A percentile compares a stretch with the other conserved stretches of the same genome.
Evolutionary conservation across 2,797 vertebrate species (phyloP).

Genomic region (Microhierax caerulescens): DNA sequence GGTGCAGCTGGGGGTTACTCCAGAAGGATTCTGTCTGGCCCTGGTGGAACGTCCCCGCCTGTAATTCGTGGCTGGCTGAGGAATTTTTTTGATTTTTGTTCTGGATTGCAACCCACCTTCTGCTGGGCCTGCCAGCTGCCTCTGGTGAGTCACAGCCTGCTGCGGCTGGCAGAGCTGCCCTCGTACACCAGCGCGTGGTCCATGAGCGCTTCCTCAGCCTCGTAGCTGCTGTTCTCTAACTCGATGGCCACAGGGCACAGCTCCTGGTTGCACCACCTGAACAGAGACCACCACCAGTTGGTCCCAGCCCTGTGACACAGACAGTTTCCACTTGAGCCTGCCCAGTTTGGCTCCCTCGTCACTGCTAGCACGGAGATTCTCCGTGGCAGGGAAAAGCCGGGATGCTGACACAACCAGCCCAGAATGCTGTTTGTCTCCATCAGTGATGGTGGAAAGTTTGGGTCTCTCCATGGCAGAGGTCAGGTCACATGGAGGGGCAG

Average conservation of each 20-base stretch:
- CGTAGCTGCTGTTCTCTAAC: constrained; percentile 71
- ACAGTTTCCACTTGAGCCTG: neutral
- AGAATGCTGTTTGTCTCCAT: rapidly evolving
- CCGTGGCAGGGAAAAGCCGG: rapidly evolving
- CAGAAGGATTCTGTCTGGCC: neutral
- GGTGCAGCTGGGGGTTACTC: neutral
- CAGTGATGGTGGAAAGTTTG: rapidly evolving
- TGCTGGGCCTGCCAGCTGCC: neutral
- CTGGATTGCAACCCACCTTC: neutral
- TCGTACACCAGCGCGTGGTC: constrained; percentile 78
- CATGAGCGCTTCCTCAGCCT: neutral
- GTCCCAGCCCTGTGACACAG: rapidly evolving
- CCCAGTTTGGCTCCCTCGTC: rapidly evolving
- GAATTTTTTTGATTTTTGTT: neutral
- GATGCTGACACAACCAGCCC: neutral
- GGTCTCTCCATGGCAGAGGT: rapidly evolving
- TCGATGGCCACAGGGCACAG: constrained; percentile 76
- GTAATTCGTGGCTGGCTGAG: neutral
- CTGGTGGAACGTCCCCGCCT: rapidly evolving
- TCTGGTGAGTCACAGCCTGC: neutral
- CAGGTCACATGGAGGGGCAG: rapidly evolving
- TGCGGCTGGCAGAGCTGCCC: neutral
- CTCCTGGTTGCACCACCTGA: constrained; percentile 84
- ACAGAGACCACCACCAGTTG: neutral
- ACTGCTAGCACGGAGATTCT: rapidly evolving